Evolutionary conservation across 1,140 invertebrate species (phyloP), one percentile per base, ranked within the genome.

Genomic region (Trichonephila clavipes): DNA sequence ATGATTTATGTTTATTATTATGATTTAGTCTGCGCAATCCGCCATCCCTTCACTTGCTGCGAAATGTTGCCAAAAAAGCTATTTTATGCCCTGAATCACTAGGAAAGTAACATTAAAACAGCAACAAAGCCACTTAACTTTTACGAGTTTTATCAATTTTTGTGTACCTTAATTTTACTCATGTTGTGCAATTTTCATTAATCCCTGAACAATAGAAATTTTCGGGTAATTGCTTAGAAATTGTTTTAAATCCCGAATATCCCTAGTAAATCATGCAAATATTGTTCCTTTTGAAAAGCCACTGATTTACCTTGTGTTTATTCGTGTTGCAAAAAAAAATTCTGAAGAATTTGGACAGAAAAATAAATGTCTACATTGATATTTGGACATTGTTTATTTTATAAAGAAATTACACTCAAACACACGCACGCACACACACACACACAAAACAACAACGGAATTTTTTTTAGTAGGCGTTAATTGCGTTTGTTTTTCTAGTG

Each of bases 51-150:
- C 34, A 44, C 86, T 64, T 66, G 61, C 24, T 58, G 40, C 21
- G 14, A 89, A 58, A 51, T 72, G 51, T 18, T 24, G 34, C 28
- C 72, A 77, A 77, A 58, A n/a, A 14, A 51, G 40, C 21, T 34
- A 90, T 90, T 90, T 90, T 90, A 81, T 90, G 89, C 72, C 59
- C 89, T 90, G 77, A 90, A 90, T 90, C 89, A 19, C 24, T 62
- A 58, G 12, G 59, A 62, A 90, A 90, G 81, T 82, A 28, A 77
- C 21, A 28, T 61, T n/a, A 72, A 16, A 85, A 85, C 18, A 59
- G 21, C n/a, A 34, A 24, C 44, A 59, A 14, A 61, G 51, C 58
- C 58, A 85, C 58, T 85, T 85, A 59, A 14, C 14, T 61, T 85
- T 77, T 77, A 77, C 72, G 72, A 77, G 72, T 77, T 77, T 77